phyloP scores from a whole-genome alignment of 2,113 vertebrate species.

The Tenrec ecaudatus region DNA sequence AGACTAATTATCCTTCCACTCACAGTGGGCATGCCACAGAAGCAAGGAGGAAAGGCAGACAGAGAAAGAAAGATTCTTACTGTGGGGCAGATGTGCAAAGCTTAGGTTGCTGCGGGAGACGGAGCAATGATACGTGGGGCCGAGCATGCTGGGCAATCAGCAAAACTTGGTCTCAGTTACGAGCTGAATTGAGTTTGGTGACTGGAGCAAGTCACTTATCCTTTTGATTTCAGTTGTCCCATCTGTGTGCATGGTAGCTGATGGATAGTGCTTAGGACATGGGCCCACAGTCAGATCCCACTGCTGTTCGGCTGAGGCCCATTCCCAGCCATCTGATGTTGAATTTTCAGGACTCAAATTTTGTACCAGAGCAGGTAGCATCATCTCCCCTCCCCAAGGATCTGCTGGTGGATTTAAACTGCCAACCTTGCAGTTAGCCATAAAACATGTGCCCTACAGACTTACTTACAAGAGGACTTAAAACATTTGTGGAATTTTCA shows the following conservation, averaged over 20 bases:
- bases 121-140: neutral
- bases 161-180: neutral
- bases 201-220: neutral
- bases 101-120: neutral
- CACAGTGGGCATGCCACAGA: neutral
- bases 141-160: neutral
- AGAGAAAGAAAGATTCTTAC: neutral
- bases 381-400: too few species aligned
- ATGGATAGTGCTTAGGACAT: neutral
- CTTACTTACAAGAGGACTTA: too few species aligned
- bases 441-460: too few species aligned
- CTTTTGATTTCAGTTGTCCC: neutral
- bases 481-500: too few species aligned
- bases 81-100: neutral
- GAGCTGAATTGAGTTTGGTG: neutral
- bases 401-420: too few species aligned
- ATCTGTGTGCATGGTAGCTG: neutral
- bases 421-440: too few species aligned
- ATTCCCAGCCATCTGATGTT: too few species aligned
- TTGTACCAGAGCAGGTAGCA: too few species aligned
- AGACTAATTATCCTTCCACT: neutral
- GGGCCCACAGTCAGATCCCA: too few species aligned
- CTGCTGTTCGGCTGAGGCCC: too few species aligned
- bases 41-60: neutral
- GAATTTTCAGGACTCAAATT: too few species aligned